These are phyloP conservation scores for Vireo altiloquus DNA, from an alignment of 2,113 vertebrate genomes.

Conservation along the genomic window DNA sequence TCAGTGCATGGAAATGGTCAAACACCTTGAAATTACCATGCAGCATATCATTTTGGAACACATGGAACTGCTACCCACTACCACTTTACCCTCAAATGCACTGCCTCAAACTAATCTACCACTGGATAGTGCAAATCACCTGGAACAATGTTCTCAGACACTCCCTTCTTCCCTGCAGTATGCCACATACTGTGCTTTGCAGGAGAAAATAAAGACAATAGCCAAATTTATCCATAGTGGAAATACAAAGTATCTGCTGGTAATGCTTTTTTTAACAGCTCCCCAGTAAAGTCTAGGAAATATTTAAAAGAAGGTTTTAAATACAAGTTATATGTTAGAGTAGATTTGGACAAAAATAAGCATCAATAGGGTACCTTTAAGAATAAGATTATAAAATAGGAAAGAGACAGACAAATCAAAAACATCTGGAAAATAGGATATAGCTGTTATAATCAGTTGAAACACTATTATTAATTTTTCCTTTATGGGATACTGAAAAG, in stretches of 20 bases:
- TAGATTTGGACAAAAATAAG: neutral
- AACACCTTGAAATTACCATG: neutral
- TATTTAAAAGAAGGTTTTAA: neutral
- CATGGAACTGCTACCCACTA: neutral
- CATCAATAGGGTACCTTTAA: neutral
- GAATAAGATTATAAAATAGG: neutral
- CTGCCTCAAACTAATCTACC: neutral
- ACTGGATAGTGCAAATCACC: rapidly evolving
- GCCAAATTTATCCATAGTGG: neutral
- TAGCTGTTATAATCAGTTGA: neutral
- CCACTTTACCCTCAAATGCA: neutral
- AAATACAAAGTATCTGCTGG: neutral
- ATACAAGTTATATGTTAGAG: neutral
- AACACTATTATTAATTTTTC: neutral
- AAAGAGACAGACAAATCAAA: neutral
- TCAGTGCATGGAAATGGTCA: neutral
- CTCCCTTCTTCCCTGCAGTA: neutral
- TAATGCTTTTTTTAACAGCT: neutral
- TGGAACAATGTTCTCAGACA: neutral
- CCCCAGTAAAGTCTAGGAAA: neutral
- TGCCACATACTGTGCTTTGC: neutral
- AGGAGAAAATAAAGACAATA: neutral
- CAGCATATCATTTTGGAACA: neutral
- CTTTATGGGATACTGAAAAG: neutral
- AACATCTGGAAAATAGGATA: neutral